These are phyloP conservation scores for Erebia aethiops DNA, from an alignment of 2,888 invertebrate species.

Conservation along the genomic window DNA sequence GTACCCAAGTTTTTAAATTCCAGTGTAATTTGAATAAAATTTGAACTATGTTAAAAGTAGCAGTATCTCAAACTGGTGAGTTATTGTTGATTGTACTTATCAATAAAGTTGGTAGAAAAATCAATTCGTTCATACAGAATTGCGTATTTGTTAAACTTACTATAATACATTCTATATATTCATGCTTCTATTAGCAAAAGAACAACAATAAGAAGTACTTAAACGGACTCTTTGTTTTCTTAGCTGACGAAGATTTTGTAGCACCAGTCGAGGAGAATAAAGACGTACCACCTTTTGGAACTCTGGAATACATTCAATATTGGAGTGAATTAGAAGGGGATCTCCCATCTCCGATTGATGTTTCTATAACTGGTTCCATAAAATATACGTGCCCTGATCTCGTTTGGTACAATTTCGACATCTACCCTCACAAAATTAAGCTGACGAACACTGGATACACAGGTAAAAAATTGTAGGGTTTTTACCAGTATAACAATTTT, in stretches of 20 bases:
- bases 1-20: constrained; percentile 15
- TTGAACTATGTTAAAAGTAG: constrained; percentile 39
- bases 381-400: constrained; percentile 72
- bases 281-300: constrained; percentile 55
- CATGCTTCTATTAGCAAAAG: background rate
- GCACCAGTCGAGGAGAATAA: constrained; percentile 44
- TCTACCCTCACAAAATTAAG: constrained; percentile 85
- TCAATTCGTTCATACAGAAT: background rate
- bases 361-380: constrained; percentile 68
- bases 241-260: constrained; percentile 51
- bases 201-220: background rate
- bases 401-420: constrained; percentile 82
- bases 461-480: constrained; percentile 62
- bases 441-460: constrained; percentile 87
- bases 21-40: constrained; percentile 4
- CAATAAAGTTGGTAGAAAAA: background rate
- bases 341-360: constrained; percentile 66
- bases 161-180: background rate
- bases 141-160: background rate
- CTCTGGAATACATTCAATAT: constrained; percentile 65
- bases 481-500: too few species aligned
- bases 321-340: constrained; percentile 62
- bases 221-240: background rate
- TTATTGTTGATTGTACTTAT: background rate
- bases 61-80: constrained; percentile 43